A percentile compares a stretch with the other conserved stretches of the same genome.
Evolutionary conservation across 1,140 invertebrate genomes (phyloP).

Genomic region (Ceratina japonica): DNA sequence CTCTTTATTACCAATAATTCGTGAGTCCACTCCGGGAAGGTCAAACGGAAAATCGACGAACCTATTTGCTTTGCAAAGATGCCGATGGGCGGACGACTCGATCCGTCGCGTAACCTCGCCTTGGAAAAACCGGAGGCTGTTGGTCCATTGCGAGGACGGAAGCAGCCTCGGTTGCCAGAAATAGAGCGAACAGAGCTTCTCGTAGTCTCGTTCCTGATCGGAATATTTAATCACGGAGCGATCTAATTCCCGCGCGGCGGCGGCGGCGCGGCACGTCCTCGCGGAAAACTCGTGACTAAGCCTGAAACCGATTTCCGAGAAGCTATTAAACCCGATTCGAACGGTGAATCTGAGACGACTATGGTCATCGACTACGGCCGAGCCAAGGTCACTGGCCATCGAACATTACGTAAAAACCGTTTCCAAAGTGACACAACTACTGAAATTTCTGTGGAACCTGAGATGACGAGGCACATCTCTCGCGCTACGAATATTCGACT

Average conservation of each 20-base stretch:
- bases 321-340: slow-evolving; percentile 35
- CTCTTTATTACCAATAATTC: slow-evolving; percentile 50
- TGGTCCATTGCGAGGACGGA: slow-evolving; percentile 60
- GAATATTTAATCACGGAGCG: slow-evolving; percentile 53
- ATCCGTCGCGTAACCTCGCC: slow-evolving; percentile 44
- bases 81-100: slow-evolving; percentile 12
- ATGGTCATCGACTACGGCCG: background rate
- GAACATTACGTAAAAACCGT: slow-evolving; percentile 16
- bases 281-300: slow-evolving; percentile 45
- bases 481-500: too few species aligned
- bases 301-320: slow-evolving; percentile 42
- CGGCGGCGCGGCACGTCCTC: slow-evolving; percentile 37
- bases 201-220: slow-evolving; percentile 33
- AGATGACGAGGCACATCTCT: too few species aligned
- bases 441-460: too few species aligned
- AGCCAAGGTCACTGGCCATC: too few species aligned
- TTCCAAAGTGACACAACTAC: slow-evolving; percentile 35
- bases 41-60: slow-evolving; percentile 7
- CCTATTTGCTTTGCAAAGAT: background rate
- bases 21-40: slow-evolving; percentile 10
- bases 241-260: slow-evolving; percentile 42
- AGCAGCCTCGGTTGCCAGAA: slow-evolving; percentile 64
- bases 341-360: slow-evolving; percentile 7
- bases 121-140: slow-evolving; percentile 54
- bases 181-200: slow-evolving; percentile 47